Base-by-base conservation (phyloP, 2,888 invertebrate species). In the Tanypteryx hageni region DNA sequence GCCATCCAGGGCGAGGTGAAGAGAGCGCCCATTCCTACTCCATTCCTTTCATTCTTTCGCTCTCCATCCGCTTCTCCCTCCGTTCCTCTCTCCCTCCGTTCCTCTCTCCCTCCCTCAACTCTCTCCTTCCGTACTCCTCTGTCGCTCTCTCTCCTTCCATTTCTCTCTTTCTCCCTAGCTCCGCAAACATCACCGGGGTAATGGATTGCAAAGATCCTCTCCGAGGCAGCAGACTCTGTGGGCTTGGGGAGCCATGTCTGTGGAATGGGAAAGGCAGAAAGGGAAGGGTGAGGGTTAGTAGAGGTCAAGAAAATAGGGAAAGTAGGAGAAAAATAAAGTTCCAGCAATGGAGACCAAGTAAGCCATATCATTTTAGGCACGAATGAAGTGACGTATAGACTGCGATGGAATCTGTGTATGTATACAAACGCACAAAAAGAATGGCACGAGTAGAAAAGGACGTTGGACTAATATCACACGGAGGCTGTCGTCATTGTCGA, bases 141-240 rank as follows among this genome's bases (percentile, higher is more conserved):
- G n/a, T n/a, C n/a, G n/a, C n/a, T n/a, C n/a, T 22, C 76, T 22
- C 76, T 76, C 22, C n/a, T n/a, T 9, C 27, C 22, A 3, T 57
- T 22, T 57, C 85, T 57, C 85, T 58, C 84, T 56, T 18, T 31
- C 57, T 18, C 18, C 56, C n/a, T 84, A 56, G 44, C 85, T 22
- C 27, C 85, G 58, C 58, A 85, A 85, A 85, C 85, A 85, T 85
- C 58, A 58, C 57, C 58, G 85, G n/a, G 85, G 85, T 85, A 85
- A 85, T 85, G 85, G 85, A 85, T 85, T 85, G 85, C 85, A 58
- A 85, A 59, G 57, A 85, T 57, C 85, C 58, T n/a, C 9, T 18
- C 58, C 76, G 27, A 3, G 76, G 76, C 76, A 76, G 44, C 44
- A 44, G 44, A 44, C 1, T 44, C 44, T 44, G 44, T 44, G 44